phyloP scores from a whole-genome alignment of 2,888 invertebrate species.

The Latrodectus hesperus region DNA sequence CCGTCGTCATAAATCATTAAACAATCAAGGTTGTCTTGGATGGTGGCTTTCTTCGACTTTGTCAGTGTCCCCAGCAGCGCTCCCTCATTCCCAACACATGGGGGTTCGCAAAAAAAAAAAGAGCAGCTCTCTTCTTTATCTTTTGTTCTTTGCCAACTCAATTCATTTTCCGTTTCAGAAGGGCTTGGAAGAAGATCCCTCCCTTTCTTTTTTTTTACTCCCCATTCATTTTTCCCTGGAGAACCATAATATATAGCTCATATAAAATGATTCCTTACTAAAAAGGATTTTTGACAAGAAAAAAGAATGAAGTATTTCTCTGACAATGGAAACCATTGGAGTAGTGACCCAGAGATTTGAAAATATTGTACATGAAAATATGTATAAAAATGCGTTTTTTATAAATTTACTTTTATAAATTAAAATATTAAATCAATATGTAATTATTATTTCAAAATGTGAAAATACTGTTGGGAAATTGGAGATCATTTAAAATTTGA shows the following conservation, averaged over 20 bases:
- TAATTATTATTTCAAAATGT: too few species aligned
- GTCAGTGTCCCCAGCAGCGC: conserved; percentile 48
- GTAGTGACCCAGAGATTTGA: too few species aligned
- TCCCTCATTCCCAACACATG: conserved; percentile 8
- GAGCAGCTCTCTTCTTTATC: conserved; percentile 15
- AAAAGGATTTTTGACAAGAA: too few species aligned
- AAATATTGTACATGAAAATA: too few species aligned
- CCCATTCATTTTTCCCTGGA: neutral
- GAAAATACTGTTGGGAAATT: too few species aligned
- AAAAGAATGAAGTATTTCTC: too few species aligned
- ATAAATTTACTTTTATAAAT: too few species aligned
- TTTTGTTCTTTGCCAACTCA: conserved; percentile 49
- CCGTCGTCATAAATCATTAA: conserved; percentile 43
- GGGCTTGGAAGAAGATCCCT: neutral
- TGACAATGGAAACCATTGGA: too few species aligned
- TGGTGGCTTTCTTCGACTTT: conserved; percentile 28
- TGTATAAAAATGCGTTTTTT: too few species aligned
- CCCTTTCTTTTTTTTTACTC: conserved; percentile 1
- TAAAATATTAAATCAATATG: too few species aligned
- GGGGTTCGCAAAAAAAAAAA: neutral
- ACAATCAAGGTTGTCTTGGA: conserved; percentile 22
- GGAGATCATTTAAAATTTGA: too few species aligned
- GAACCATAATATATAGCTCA: conserved; percentile 36
- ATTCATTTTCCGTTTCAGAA: conserved; percentile 25
- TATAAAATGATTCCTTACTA: conserved; percentile 13